Evolutionary conservation across 2,888 invertebrate genomes (phyloP).

Genomic region (Polymixis flavicincta): DNA sequence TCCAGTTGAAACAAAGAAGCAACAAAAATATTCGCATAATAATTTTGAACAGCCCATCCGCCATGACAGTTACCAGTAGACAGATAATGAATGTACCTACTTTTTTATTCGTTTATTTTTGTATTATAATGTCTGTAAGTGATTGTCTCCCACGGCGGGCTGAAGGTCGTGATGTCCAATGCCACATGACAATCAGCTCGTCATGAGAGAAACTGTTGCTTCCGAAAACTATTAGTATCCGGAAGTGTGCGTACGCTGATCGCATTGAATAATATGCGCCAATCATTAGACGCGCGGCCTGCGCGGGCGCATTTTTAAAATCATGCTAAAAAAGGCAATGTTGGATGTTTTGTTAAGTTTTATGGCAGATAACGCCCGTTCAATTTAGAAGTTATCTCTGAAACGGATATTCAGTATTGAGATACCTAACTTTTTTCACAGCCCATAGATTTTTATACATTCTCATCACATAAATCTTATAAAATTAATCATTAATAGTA

Average conservation of each 20-base stretch:
- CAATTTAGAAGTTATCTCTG: constrained; percentile 19
- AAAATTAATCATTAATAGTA: neutral
- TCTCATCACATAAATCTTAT: neutral
- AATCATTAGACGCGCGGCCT: constrained; percentile 31
- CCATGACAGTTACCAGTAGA: constrained; percentile 29
- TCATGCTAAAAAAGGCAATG: neutral
- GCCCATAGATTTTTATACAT: neutral
- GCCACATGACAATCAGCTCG: constrained; percentile 66
- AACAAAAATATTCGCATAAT: constrained; percentile 24
- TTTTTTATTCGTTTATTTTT: constrained; percentile 46
- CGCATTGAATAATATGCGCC: constrained; percentile 44
- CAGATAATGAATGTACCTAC: constrained; percentile 54
- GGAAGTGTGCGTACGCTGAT: constrained; percentile 58
- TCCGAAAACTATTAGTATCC: constrained; percentile 70
- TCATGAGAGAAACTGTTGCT: constrained; percentile 66
- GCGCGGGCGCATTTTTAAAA: constrained; percentile 11
- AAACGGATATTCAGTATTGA: constrained; percentile 5
- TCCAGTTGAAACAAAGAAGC: constrained; percentile 24
- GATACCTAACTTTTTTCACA: neutral
- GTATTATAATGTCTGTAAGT: constrained; percentile 25
- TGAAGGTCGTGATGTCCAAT: constrained; percentile 69
- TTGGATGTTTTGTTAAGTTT: constrained; percentile 18
- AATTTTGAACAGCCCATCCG: constrained; percentile 28
- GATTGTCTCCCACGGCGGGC: constrained; percentile 66
- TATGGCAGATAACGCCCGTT: constrained; percentile 7